phyloP scores from a whole-genome alignment of 1,140 invertebrate species.

The Caligus rogercresseyi region DNA sequence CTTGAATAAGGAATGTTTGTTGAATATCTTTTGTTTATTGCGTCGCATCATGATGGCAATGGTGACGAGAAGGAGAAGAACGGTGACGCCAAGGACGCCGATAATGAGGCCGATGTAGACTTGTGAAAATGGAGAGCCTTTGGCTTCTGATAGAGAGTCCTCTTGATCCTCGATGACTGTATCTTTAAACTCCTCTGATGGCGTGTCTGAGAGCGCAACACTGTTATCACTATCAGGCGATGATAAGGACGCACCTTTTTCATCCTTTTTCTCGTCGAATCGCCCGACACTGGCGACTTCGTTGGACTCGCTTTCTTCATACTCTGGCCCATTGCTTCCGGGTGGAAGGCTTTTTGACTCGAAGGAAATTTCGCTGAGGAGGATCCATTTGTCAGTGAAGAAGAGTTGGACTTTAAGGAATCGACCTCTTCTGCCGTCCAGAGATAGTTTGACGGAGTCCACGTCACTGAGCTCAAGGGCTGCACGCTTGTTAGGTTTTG shows the following conservation, averaged over 20 bases:
- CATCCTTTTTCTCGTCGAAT: neutral
- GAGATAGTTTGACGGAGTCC: constrained; percentile 48
- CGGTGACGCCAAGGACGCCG: constrained; percentile 11
- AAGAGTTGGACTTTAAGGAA: constrained; percentile 49
- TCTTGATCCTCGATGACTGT: neutral
- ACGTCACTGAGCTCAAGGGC: constrained; percentile 50
- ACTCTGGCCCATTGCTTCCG: neutral
- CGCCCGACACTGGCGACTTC: neutral
- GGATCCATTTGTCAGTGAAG: constrained; percentile 55
- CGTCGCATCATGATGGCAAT: constrained; percentile 8
- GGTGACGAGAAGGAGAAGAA: constrained; percentile 14
- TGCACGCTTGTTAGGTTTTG: constrained; percentile 48
- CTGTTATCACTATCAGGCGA: neutral
- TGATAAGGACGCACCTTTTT: no score
- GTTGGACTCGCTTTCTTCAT: neutral
- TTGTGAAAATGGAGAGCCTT: no score
- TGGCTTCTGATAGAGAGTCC: neutral
- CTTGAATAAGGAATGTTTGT: constrained; percentile 10
- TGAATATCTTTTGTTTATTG: constrained; percentile 17
- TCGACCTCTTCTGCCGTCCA: constrained; percentile 42
- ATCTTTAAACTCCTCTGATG: neutral
- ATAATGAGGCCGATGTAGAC: constrained; percentile 15
- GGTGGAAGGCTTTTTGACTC: constrained; percentile 31
- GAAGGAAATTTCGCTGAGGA: constrained; percentile 55
- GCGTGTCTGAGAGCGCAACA: neutral